Evolutionary conservation across 2,888 invertebrate genomes (phyloP), one percentile per base, ranked within the genome.

Genomic region (Therioaphis trifolii): DNA sequence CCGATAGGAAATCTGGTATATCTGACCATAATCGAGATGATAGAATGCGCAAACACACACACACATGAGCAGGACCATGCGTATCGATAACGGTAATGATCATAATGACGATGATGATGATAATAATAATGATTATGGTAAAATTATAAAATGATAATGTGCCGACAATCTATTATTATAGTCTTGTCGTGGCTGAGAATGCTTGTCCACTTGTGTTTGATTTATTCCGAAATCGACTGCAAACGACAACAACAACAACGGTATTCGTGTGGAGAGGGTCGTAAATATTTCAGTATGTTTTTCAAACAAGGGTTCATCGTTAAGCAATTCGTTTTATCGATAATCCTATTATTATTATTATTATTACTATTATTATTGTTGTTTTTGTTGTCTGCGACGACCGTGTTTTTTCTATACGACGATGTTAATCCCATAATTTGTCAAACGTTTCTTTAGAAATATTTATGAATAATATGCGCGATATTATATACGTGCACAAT

Each of bases 251-350:
- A 14, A 40, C 35, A 21, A 58, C 55, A 15, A 18, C 12, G n/a
- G 24, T 14, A 58, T 14, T 46, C 18, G 27, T 71, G 24, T 21
- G 2, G 3, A 46, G 55, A 76, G 76, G 75, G 63, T 76, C 63
- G 46, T 46, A n/a, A 61, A 61, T 52, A 75, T 63, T 76, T 63
- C 29, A 63, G 29, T 46, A 7, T 24, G 46, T 46, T 27, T 66
- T 27, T 24, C 24, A 1, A 75, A 43, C 46, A 63, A 55, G 35
- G 61, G 68, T 78, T 78, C 40, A 69, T 78, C 52, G 78, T 78
- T 55, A 58, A 27, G 43, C 27, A 43, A 29, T 58, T 43, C 43
- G 79, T 79, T 79, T 79, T 79, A 58, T 79, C 79, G n/a, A 79
- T 79, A 79, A 43, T 27, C 52, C 12, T 24, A 15, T n/a, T n/a